These are phyloP conservation scores for Zonitis immaculata DNA, from an alignment of 2,888 invertebrate species.

Conservation along the genomic window DNA sequence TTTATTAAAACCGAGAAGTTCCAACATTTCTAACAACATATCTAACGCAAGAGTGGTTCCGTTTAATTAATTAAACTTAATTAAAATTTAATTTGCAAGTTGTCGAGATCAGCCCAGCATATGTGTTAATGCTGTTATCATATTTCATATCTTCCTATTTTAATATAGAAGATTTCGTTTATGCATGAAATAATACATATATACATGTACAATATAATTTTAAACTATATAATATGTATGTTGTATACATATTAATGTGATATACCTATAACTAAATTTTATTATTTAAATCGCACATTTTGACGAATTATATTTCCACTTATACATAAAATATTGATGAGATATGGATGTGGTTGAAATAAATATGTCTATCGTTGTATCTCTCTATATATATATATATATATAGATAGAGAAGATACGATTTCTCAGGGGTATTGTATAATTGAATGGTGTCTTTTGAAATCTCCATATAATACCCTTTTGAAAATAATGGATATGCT, in stretches of 20 bases:
- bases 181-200: conserved; percentile 1
- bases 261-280: no score
- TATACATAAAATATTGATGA: no score
- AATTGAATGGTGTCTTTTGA: conserved; percentile 18
- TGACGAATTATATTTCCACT: no score
- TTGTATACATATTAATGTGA: no score
- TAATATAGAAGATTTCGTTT: conserved; percentile 9
- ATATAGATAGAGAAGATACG: neutral
- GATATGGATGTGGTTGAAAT: no score
- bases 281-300: no score
- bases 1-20: conserved; percentile 21
- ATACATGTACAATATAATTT: no score
- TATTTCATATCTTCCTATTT: conserved; percentile 19
- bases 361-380: no score
- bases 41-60: conserved; percentile 22
- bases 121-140: conserved; percentile 20
- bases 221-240: no score
- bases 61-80: conserved; percentile 29
- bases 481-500: conserved; percentile 19
- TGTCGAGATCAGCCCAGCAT: conserved; percentile 28
- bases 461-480: conserved; percentile 7
- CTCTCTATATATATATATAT: neutral
- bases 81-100: conserved; percentile 29
- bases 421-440: conserved; percentile 14
- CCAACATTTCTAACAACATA: conserved; percentile 18